Percentiles rank a stretch among this genome's conserved stretches.
phyloP scores from a whole-genome alignment of 2,113 vertebrate genomes.

The Pterocles burchelli region DNA sequence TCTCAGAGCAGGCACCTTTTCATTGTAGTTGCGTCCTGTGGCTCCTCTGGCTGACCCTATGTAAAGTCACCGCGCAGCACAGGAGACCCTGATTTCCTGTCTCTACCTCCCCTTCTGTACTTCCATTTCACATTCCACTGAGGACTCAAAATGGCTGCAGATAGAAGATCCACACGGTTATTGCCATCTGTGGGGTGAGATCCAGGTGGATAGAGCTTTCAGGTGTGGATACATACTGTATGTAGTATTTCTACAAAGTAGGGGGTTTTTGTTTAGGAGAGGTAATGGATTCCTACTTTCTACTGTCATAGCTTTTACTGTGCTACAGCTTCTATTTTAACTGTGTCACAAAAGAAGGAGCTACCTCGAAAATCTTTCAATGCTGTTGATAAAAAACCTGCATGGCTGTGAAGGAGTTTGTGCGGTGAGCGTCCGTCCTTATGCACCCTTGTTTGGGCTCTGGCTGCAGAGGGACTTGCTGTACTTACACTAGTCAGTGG shows the following conservation, averaged over 20 bases:
- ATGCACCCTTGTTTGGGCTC: neutral
- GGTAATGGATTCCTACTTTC: neutral
- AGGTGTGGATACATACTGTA: neutral
- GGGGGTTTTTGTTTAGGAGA: neutral
- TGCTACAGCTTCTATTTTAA: neutral
- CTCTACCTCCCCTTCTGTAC: neutral
- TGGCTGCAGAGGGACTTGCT: neutral
- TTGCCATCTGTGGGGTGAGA: neutral
- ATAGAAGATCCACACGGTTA: neutral
- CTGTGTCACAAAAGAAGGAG: neutral
- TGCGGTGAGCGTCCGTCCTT: neutral
- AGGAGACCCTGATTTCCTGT: neutral
- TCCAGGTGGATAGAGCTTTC: neutral
- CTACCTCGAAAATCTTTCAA: neutral
- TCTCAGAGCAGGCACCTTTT: neutral
- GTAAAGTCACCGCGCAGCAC: neutral
- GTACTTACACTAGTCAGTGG: neutral
- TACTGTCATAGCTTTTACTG: neutral
- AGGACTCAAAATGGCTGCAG: constrained; percentile 59
- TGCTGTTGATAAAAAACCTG: neutral
- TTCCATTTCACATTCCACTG: constrained; percentile 42
- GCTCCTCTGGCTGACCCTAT: neutral
- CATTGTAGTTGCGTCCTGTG: neutral
- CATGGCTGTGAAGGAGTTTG: neutral
- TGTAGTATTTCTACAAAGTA: neutral